phyloP scores from a whole-genome alignment of 2,113 vertebrate species.

The Alosa alosa region DNA sequence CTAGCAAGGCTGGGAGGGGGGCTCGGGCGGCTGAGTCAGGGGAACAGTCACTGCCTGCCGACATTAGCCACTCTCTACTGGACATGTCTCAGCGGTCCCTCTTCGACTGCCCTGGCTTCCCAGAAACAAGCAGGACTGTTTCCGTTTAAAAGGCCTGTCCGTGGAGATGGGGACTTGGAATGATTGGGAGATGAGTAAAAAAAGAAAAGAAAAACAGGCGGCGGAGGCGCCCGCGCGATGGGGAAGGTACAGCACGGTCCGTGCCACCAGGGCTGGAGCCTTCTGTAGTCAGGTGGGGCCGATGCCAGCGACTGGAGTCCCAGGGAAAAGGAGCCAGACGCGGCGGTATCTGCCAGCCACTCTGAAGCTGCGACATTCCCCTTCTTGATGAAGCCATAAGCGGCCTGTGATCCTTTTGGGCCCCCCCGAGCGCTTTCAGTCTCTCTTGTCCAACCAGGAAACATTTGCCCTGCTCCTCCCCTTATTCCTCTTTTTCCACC shows the following conservation, averaged over 20 bases:
- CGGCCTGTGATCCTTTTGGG: conserved; percentile 33
- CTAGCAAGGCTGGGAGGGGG: background rate
- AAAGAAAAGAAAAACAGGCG: background rate
- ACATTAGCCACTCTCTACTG: conserved; percentile 33
- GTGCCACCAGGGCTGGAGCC: background rate
- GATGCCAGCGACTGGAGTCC: background rate
- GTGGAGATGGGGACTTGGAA: background rate
- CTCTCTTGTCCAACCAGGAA: background rate
- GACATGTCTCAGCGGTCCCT: conserved; percentile 4
- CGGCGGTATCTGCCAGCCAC: background rate
- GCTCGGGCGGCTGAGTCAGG: conserved; percentile 31
- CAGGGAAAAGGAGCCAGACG: background rate
- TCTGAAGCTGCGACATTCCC: background rate
- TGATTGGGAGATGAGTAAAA: background rate
- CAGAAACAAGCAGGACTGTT: background rate
- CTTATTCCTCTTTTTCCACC: background rate
- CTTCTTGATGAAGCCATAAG: conserved; percentile 31
- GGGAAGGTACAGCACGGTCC: background rate
- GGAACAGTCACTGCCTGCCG: conserved; percentile 22
- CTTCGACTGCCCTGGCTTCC: conserved; percentile 7
- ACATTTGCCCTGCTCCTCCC: background rate
- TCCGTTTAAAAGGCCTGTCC: background rate
- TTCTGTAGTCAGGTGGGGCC: conserved; percentile 1
- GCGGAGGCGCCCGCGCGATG: no score
- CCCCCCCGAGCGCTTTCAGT: background rate